Base-by-base conservation (phyloP, 1,140 invertebrate species). In the Conus ventricosus region DNA sequence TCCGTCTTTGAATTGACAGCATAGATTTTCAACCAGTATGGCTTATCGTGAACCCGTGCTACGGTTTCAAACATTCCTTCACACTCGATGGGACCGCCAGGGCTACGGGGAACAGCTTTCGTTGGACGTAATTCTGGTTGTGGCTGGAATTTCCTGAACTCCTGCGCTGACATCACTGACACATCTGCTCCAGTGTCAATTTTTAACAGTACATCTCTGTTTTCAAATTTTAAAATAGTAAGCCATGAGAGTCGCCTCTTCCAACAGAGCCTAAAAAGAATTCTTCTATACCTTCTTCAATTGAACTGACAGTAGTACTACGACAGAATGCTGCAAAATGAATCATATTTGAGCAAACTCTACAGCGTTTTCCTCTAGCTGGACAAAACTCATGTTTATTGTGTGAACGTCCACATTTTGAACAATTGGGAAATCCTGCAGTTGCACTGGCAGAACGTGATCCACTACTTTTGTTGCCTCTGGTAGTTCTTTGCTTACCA, bases 171-270 rank as follows among this genome's bases (percentile, higher is more conserved):
- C 15, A 84, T 84, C 7, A 84, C 54, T 17, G n/a, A 53, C 8
- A 84, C 53, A 27, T 84, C 54, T 25, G 82, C 82, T 13, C 53
- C 82, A n/a, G 82, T 84, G 54, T 84, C 55, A 11, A 57, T 55
- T 84, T 84, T 84, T 3, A 54, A 84, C 17, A 13, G 5, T 23
- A 60, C 55, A 10, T 84, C 55, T 60, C 15, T 10, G 20, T 27
- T 13, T n/a, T 25, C 54, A 25, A 84, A 6, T 10, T n/a, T n/a
- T 17, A 84, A 6, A 5, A 4, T 84, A n/a, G 2, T 84, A 7
- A 27, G 17, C 82, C 82, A 84, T 6, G 53, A 15, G 55, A 27
- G 13, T 57, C 20, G 2, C 54, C 53, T 57, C n/a, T 60, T 11
- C 27, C 13, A 15, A 54, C 54, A 17, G 8, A 17, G 54, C 53